Percentiles rank a stretch among this genome's conserved stretches.
Evolutionary conservation across 2,113 vertebrate genomes (phyloP).

Genomic region (Romanogobio albipinnatus): DNA sequence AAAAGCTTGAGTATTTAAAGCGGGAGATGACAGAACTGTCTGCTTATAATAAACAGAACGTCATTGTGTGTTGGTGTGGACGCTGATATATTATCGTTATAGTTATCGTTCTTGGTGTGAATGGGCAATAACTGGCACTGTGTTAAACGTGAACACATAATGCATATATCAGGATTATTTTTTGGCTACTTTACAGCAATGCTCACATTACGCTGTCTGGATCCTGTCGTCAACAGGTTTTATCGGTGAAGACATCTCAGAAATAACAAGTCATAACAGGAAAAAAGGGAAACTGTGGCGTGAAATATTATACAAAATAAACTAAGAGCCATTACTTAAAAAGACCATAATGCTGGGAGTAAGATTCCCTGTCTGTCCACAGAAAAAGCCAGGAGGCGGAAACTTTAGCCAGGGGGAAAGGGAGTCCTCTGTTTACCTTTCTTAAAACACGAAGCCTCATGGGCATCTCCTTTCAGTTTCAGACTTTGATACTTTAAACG

Average conservation of each 20-base stretch:
- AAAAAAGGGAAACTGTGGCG: conserved; percentile 37
- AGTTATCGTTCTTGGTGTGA: too few species aligned
- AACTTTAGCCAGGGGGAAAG: conserved; percentile 57
- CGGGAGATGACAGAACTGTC: too few species aligned
- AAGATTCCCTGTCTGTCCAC: conserved; percentile 24
- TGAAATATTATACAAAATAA: conserved; percentile 52
- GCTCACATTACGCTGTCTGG: neutral
- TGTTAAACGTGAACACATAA: neutral
- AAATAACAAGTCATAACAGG: conserved; percentile 58
- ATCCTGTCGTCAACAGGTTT: neutral
- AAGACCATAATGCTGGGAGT: conserved; percentile 3
- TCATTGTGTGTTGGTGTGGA: too few species aligned
- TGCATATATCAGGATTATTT: neutral
- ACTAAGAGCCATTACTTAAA: conserved; percentile 7
- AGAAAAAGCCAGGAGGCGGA: conserved; percentile 52
- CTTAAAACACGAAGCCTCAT: conserved; percentile 58
- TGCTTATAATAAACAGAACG: too few species aligned
- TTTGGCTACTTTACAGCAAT: conserved; percentile 12
- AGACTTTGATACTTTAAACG: conserved; percentile 6
- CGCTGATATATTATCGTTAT: too few species aligned
- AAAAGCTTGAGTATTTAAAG: too few species aligned
- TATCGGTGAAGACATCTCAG: conserved; percentile 42
- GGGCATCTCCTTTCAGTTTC: conserved; percentile 45
- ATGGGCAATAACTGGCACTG: too few species aligned
- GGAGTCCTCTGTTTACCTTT: conserved; percentile 57